A percentile compares a stretch with the other conserved stretches of the same genome.
Conservation (phyloP, 2,113 vertebrate genomes). For the Alethe castanea region DNA sequence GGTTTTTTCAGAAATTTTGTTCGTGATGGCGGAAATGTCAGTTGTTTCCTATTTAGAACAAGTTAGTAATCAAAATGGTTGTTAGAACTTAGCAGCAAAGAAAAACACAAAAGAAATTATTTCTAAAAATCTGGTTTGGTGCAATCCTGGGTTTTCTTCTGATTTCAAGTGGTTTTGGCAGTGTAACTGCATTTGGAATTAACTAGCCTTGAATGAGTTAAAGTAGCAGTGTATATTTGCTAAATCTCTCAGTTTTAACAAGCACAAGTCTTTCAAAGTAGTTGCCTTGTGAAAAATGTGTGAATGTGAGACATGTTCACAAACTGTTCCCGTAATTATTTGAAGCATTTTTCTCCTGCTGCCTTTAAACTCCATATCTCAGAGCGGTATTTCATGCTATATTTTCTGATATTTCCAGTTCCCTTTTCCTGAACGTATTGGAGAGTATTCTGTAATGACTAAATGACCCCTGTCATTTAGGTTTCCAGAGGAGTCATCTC, state of each 20-base stretch:
- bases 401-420: background rate
- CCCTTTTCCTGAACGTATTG: background rate
- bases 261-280: background rate
- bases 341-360: background rate
- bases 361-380: background rate
- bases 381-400: background rate
- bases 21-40: background rate
- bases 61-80: background rate
- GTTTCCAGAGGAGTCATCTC: background rate
- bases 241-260: background rate
- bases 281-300: background rate
- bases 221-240: background rate
- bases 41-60: background rate
- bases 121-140: background rate
- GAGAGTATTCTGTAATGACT: background rate
- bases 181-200: background rate
- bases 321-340: background rate
- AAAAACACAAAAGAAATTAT: rapidly evolving
- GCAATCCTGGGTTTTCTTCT: background rate
- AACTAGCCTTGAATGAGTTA: background rate
- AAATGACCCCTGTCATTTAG: background rate
- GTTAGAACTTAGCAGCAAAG: background rate
- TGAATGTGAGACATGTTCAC: background rate
- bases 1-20: background rate
- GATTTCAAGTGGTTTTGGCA: background rate